A percentile compares a stretch with the other conserved stretches of the same genome.
Conservation (phyloP, 1,140 invertebrate genomes). For the Sycophaga agraensis region DNA sequence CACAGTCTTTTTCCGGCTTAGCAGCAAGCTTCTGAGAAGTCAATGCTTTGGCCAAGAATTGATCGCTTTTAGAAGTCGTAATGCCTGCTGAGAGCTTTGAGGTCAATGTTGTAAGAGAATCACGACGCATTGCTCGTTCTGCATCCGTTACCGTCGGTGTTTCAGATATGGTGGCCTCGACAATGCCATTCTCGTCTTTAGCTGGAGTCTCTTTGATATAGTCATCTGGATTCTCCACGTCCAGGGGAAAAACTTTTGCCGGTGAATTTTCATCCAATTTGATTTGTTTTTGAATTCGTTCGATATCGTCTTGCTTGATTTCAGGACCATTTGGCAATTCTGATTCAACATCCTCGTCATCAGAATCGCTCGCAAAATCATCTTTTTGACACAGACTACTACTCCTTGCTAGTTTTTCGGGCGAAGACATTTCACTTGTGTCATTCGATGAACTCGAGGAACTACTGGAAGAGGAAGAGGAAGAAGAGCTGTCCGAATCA, state of each 20-base stretch:
- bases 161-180: slow-evolving; percentile 47
- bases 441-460: slow-evolving; percentile 32
- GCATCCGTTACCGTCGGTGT: slow-evolving; percentile 49
- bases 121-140: slow-evolving; percentile 33
- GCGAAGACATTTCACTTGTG: not conserved
- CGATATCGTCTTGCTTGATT: slow-evolving; percentile 14
- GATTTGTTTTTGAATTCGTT: slow-evolving; percentile 7
- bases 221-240: slow-evolving; percentile 18
- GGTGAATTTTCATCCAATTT: slow-evolving; percentile 39
- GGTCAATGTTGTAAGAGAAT: slow-evolving; percentile 44
- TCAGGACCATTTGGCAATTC: not conserved
- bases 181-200: slow-evolving; percentile 43
- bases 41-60: not conserved
- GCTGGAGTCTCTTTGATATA: slow-evolving; percentile 47
- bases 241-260: too few relatives aligned
- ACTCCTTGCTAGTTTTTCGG: not conserved
- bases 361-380: not conserved
- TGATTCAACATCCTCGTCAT: not conserved
- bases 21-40: not conserved
- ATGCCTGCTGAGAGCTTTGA: slow-evolving; percentile 44
- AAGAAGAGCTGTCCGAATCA: slow-evolving; percentile 34
- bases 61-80: slow-evolving; percentile 1
- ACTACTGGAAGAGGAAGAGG: slow-evolving; percentile 37
- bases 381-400: not conserved
- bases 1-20: not conserved